Percentiles rank a stretch among this genome's conserved stretches.
Conservation (phyloP, 2,797 vertebrate genomes). For the Enteromius paludinosus region DNA sequence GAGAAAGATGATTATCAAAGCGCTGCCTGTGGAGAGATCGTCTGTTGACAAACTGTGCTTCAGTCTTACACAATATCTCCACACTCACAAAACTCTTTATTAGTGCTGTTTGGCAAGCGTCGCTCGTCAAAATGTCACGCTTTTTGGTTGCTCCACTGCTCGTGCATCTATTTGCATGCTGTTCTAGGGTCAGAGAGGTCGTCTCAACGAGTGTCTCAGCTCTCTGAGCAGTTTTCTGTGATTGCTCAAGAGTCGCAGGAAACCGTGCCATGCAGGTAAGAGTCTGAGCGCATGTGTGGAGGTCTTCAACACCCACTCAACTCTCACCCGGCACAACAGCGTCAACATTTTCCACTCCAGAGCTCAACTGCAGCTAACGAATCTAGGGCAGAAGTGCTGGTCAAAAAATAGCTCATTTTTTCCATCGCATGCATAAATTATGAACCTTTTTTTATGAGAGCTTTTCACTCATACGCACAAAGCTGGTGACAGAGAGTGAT, state of each 20-base stretch:
- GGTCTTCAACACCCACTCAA: constrained; percentile 61
- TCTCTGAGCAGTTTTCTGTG: not conserved
- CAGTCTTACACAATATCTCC: not conserved
- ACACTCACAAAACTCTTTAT: not conserved
- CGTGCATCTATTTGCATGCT: not conserved
- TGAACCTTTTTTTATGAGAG: not conserved
- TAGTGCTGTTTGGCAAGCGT: not conserved
- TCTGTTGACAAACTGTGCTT: not conserved
- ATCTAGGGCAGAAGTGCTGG: constrained; percentile 32
- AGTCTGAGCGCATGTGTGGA: constrained; percentile 43
- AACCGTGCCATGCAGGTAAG: constrained; percentile 52
- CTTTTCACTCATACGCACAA: not conserved
- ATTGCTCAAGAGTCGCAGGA: constrained; percentile 51
- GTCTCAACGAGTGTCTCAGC: not conserved
- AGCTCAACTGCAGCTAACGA: not conserved
- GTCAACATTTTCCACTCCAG: constrained; percentile 53
- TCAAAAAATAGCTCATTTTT: constrained; percentile 13
- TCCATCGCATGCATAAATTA: constrained; percentile 12
- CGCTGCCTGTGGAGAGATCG: not conserved
- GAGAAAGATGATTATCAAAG: constrained; percentile 28
- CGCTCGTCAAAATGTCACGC: not conserved
- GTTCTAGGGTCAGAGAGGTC: not conserved
- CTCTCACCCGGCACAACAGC: constrained; percentile 49
- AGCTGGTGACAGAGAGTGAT: not conserved
- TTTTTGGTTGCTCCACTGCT: no score